Evolutionary conservation across 2,113 vertebrate genomes (phyloP), one percentile per base, ranked within the genome.

Genomic region (Lycaon pictus): DNA sequence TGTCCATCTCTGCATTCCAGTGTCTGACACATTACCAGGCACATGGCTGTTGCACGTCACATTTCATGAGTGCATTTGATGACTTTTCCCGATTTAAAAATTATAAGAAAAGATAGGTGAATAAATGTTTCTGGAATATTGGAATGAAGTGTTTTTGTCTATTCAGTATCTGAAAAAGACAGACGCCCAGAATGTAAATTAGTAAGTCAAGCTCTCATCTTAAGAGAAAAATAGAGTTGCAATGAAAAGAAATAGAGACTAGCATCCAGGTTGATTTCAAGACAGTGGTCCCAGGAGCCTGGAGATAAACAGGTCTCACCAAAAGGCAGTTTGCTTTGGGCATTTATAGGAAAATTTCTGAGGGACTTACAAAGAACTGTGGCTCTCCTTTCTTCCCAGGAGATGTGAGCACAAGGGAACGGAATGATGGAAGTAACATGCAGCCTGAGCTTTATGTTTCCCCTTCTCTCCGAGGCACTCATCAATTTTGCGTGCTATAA

Each of bases 401-500:
- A 88, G 91, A 69, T 51, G 17, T 1, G 37, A 76, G 10, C 58
- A 35, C 23, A 13, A 17, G 81, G 88, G 48, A 77, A 51, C 19
- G 27, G 91, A 65, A 58, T 62, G 74, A 72, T 2, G 58, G 69
- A 35, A 10, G 67, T 17, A 5, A 58, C 69, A 17, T 1, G 29
- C 13, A 62, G 77, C 48, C 32, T 72, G 90, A 69, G 65, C 48
- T 97, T 84, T 60, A 53, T 13, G 90, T 56, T 87, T 89, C 74
- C 22, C 86, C 88, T 93, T 91, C 43, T 84, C 27, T 94, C 82
- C 5, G 16, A 83, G 82, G 71, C 35, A 65, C 25, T 88, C 76
- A 91, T 94, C 96, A 93, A 43, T 93, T 94, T 79, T 82, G 48
- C 16, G 20, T 80, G 37, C 65, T 95, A 37, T 88, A 93, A 95